phyloP scores from a whole-genome alignment of 2,888 invertebrate species.

The Mylabris sibirica region DNA sequence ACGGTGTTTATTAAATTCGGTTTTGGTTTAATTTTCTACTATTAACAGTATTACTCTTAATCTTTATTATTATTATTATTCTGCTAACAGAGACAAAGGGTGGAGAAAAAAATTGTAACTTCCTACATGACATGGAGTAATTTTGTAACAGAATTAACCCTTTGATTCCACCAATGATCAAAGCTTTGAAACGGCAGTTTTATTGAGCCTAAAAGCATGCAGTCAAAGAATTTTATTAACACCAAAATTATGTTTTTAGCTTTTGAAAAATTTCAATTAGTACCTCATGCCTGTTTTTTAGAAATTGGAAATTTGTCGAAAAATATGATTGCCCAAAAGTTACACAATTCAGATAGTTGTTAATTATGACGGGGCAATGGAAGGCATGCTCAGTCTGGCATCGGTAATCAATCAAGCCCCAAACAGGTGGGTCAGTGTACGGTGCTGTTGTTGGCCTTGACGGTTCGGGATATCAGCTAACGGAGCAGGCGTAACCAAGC shows the following conservation, averaged over 20 bases:
- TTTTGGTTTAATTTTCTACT: not conserved
- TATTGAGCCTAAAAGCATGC: not conserved
- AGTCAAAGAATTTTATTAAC: not conserved
- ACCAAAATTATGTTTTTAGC: not conserved
- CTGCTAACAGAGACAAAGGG: not conserved
- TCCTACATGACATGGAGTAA: not conserved
- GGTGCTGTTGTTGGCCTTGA: constrained; percentile 35
- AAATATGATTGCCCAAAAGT: not conserved
- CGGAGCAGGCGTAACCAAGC: constrained; percentile 34
- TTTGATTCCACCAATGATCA: not conserved
- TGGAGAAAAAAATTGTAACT: not conserved
- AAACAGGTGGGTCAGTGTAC: constrained; percentile 39
- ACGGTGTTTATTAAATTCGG: not conserved
- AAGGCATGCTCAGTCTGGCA: constrained; percentile 23
- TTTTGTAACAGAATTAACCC: not conserved
- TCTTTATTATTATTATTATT: not conserved
- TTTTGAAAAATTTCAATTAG: not conserved
- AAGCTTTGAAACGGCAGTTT: not conserved
- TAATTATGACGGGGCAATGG: constrained; percentile 3
- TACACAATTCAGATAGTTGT: not conserved
- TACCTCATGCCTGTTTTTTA: no score
- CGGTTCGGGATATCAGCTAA: constrained; percentile 33
- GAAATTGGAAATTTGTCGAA: no score
- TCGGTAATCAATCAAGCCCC: constrained; percentile 31
- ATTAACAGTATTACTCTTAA: not conserved